Base-by-base conservation (phyloP, 2,888 invertebrate genomes). In the Apamea epomidion region DNA sequence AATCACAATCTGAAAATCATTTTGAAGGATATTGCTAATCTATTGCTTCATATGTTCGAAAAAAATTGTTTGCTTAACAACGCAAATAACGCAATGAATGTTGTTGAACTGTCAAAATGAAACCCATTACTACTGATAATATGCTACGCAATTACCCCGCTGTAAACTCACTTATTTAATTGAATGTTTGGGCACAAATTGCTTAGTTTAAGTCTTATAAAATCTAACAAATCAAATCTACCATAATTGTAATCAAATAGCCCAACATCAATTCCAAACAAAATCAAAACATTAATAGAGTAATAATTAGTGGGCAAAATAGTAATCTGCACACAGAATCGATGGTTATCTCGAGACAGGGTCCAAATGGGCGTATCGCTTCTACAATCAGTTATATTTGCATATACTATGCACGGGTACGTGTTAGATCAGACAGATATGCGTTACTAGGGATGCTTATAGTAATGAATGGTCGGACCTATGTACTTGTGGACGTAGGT, bases 401-500 rank as follows among this genome's bases (percentile, higher is more conserved):
- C 93, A 93, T 93, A 92, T 91, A 92, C 90, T 92, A 92, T 92
- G 87, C 89, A 81, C 87, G 75, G 85, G 83, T 77, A 90, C 85
- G 78, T 85, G 88, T 87, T 88, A 86, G 90, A 89, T 89, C 77
- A 64, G 84, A 87, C 78, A 76, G 91, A 88, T 89, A 83, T 82
- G 82, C 80, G 65, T 83, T 81, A 88, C 76, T 84, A 86, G 67
- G 88, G 86, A 80, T 88, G 84, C 79, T 82, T 74, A 82, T 76
- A 81, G 87, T 81, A 87, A 88, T 87, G 74, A 86, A 87, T 87
- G 83, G 83, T 42, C 18, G 58, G 76, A 76, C 64, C 48, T 72
- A 78, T 67, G 75, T 83, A 64, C 58, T 3, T 42, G 69, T 32
- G 67, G 32, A 58, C 0, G 54, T 68, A 29, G 1, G 25, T 67